These are phyloP conservation scores for Tonatia bakeri DNA, from an alignment of 2,113 vertebrate species.

Conservation along the genomic window DNA sequence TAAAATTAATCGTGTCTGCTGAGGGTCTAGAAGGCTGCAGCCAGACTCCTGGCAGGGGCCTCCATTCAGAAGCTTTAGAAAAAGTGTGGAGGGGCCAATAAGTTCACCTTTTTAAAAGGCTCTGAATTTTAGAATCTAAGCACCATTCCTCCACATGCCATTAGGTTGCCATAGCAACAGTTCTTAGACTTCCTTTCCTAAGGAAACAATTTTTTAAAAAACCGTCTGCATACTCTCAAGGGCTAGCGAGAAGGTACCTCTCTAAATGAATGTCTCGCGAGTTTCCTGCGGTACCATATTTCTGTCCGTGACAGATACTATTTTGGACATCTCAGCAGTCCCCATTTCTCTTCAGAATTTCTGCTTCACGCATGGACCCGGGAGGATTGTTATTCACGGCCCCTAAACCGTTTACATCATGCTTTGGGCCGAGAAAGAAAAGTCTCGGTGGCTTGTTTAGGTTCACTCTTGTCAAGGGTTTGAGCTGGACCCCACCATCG, in stretches of 20 bases:
- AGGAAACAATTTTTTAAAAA: not conserved
- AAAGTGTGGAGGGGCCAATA: conserved; percentile 8
- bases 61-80: conserved; percentile 32
- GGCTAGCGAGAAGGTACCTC: not conserved
- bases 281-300: not conserved
- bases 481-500: rapidly evolving
- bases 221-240: not conserved
- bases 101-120: conserved; percentile 39
- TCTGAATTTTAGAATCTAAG: conserved; percentile 41
- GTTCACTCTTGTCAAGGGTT: not conserved
- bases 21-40: not conserved
- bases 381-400: not conserved
- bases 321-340: not conserved
- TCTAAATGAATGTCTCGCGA: not conserved
- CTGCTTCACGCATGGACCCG: not conserved
- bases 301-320: not conserved
- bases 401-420: not conserved
- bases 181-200: not conserved
- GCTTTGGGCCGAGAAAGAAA: not conserved
- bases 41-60: not conserved
- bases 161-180: conserved; percentile 48
- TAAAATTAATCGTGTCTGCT: not conserved
- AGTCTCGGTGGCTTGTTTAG: rapidly evolving
- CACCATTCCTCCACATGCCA: conserved; percentile 14
- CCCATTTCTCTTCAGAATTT: not conserved